Base-by-base conservation (phyloP, 2,888 invertebrate species). In the Ectemnius lituratus region DNA sequence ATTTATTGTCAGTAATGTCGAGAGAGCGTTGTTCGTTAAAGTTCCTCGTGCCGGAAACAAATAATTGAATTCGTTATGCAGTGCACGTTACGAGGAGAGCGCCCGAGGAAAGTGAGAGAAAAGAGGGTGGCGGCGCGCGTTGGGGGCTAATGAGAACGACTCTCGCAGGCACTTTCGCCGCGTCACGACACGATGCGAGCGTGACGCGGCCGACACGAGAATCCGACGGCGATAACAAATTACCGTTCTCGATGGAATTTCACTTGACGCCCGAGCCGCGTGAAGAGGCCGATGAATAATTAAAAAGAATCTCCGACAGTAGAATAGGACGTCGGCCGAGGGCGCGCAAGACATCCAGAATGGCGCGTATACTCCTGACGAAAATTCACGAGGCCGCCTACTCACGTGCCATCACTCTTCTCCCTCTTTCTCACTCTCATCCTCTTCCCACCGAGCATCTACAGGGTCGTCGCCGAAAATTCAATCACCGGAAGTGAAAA, bases 401-500 rank as follows among this genome's bases (percentile, higher is more conserved):
- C 49, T 60, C 28, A 14, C 47, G 45, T 52, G 16, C 23, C 23
- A 27, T 58, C 66, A 1, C 37, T 37, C 37, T 37, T 6, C 8
- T 8, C 37, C 11, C 37, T 37, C 37, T 37, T 11, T 37, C 5
- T 8, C 37, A 37, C 37, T 8, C 37, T 8, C 8, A 37, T 8
- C 37, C 37, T 37, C 8, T 37, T 1, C 37, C 37, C 0, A 8
- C 6, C 23, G 23, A 23, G 37, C 1, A 37, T 11, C 11, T 37
- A 37, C 37, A 37, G 37, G 8, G 8, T 62, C 37, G 62, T 20
- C 37, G n/a, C 5, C 16, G 16, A 52, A 74, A 78, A 81, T 76
- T 76, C 59, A 73, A 80, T 76, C 71, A 68, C 45, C 65, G 47
- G 61, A 67, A 70, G 67, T 73, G 70, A 70, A 75, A 71, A 76